Conservation (phyloP, 2,888 invertebrate species). For the Oscheius myriophilus region DNA sequence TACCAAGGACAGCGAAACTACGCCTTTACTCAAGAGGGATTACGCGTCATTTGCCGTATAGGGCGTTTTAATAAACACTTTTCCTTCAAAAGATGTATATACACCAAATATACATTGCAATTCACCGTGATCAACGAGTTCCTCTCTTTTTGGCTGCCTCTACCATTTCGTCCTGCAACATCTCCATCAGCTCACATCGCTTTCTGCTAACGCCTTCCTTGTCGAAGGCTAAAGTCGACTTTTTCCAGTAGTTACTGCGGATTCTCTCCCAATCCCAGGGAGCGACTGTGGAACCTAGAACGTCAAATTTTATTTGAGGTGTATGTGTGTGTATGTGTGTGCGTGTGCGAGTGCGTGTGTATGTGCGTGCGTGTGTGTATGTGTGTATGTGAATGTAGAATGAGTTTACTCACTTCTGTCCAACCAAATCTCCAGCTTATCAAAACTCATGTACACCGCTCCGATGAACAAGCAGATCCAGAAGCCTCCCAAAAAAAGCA, state of each 20-base stretch:
- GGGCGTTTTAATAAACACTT: neutral
- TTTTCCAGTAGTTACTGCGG: conserved; percentile 60
- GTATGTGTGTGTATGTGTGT: too few species aligned
- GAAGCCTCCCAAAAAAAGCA: conserved; percentile 50
- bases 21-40: conserved; percentile 63
- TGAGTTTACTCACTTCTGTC: conserved; percentile 51
- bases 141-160: conserved; percentile 66
- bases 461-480: conserved; percentile 56
- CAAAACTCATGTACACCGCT: conserved; percentile 52
- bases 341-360: too few species aligned
- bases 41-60: conserved; percentile 64
- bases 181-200: conserved; percentile 62
- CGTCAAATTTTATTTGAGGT: too few species aligned
- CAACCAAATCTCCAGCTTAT: conserved; percentile 63
- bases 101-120: too few species aligned
- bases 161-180: conserved; percentile 65
- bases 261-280: conserved; percentile 66
- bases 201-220: conserved; percentile 55
- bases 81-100: too few species aligned
- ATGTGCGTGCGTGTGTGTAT: too few species aligned
- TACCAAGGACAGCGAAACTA: conserved; percentile 60
- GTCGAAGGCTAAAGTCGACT: conserved; percentile 55
- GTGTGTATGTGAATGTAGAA: conserved; percentile 22
- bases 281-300: too few species aligned
- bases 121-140: conserved; percentile 46